These are phyloP conservation scores for Venustoraphidia nigricollis DNA, from an alignment of 2,888 invertebrate genomes.

Conservation along the genomic window DNA sequence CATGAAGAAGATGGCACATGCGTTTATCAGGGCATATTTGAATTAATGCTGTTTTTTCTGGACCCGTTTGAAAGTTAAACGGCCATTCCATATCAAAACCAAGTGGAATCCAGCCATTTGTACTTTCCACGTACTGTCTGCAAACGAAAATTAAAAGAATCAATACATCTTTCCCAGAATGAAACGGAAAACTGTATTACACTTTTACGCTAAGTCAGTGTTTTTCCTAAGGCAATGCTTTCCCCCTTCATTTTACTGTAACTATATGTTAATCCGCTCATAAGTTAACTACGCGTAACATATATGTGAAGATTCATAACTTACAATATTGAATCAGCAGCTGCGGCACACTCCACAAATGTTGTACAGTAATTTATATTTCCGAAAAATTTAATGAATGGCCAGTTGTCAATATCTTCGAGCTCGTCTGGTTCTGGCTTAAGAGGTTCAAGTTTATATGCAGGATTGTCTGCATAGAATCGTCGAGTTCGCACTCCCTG, in stretches of 20 bases:
- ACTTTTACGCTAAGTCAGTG: too few species aligned
- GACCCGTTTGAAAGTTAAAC: conserved; percentile 39
- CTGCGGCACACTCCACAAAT: conserved; percentile 28
- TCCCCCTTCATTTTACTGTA: too few species aligned
- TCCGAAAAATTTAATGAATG: conserved; percentile 20
- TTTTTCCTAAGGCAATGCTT: too few species aligned
- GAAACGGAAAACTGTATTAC: too few species aligned
- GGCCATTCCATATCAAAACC: conserved; percentile 57
- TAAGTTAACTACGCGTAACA: not conserved
- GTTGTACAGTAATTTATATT: conserved; percentile 24
- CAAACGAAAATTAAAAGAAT: conserved; percentile 7
- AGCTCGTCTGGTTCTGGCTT: too few species aligned
- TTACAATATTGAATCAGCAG: conserved; percentile 31
- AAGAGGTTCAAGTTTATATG: too few species aligned
- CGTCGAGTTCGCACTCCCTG: too few species aligned
- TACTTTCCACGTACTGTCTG: conserved; percentile 24
- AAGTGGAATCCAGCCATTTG: conserved; percentile 29
- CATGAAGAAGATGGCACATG: conserved; percentile 39
- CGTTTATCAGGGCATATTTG: conserved; percentile 39
- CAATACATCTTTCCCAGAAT: too few species aligned
- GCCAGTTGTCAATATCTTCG: conserved; percentile 9
- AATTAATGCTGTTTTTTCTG: conserved; percentile 42
- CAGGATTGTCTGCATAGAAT: too few species aligned
- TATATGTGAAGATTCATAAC: conserved; percentile 8
- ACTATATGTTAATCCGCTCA: too few species aligned